Percentiles rank a stretch among this genome's conserved stretches.
Conservation (phyloP, 2,797 vertebrate species). For the Cyclura pinguis region DNA sequence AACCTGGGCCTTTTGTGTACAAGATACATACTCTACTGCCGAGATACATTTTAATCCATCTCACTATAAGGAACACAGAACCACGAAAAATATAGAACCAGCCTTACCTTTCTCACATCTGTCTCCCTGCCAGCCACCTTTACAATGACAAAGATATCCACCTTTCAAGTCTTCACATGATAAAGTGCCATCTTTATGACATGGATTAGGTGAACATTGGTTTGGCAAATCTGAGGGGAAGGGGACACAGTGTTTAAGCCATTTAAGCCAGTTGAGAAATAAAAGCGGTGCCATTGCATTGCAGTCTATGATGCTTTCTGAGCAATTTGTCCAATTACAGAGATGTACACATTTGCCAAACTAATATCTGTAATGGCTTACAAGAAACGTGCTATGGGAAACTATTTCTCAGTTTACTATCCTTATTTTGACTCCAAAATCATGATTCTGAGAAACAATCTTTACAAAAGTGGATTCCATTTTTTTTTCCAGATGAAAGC, state of each 20-base stretch:
- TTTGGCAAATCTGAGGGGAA: slow-evolving; percentile 89
- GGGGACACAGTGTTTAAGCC: neutral
- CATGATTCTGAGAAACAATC: neutral
- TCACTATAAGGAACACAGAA: neutral
- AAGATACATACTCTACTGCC: neutral
- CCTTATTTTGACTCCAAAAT: neutral
- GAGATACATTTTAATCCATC: neutral
- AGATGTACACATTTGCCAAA: slow-evolving; percentile 17
- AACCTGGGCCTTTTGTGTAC: neutral
- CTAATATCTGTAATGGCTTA: neutral
- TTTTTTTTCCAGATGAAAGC: neutral
- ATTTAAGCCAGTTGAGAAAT: neutral
- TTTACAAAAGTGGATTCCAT: neutral
- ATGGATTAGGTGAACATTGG: slow-evolving; percentile 94
- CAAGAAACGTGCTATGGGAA: neutral
- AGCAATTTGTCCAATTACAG: neutral
- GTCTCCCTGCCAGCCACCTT: slow-evolving; percentile 89
- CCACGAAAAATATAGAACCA: neutral
- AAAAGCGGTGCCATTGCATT: neutral
- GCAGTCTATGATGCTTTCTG: neutral
- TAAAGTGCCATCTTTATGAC: slow-evolving; percentile 83
- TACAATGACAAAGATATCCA: slow-evolving; percentile 91
- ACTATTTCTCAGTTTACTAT: slow-evolving; percentile 6
- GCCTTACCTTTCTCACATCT: slow-evolving; percentile 88
- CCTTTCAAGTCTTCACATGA: slow-evolving; percentile 93